Base-by-base conservation (phyloP, 2,888 invertebrate species). In the Tenthredo notha region DNA sequence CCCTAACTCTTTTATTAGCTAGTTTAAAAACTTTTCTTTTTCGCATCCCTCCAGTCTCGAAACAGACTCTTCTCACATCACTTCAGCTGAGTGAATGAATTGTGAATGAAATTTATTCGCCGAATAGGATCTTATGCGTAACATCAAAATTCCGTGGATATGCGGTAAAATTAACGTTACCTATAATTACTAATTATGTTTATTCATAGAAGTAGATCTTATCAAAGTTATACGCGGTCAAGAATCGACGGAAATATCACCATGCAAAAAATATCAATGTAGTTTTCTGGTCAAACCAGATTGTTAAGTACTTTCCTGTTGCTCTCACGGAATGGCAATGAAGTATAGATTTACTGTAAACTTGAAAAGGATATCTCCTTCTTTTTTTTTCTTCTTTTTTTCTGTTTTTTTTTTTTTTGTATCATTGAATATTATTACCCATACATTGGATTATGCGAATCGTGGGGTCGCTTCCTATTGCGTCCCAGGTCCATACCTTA, bases 401-500 rank as follows among this genome's bases (percentile, higher is more conserved):
- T 12, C 10, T 72, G 43, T 12, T 67, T 6, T 10, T 4, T 21
- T n/a, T 2, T n/a, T n/a, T 43, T 74, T 15, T 43, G 43, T n/a
- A 74, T 29, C 25, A 74, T 74, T 40, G 43, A 77, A 77, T 77
- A 40, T 40, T 33, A 54, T 77, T 25, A 61, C 25, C 15, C 61
- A 37, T 61, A 61, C 50, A 61, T 80, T 61, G 37, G 61, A 80
- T 80, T 61, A 80, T 80, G 80, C 80, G 80, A 80, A 80, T 80
- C 21, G 58, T 40, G 6, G n/a, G 80, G 80, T 80, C 80, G 80
- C 61, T 80, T 80, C 61, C 80, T 80, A 80, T 80, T 80, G 80
- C 80, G 37, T 40, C 33, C 61, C 61, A 2, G 77, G 25, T 40
- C 37, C 12, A 37, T n/a, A 21, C 15, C 37, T 40, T 29, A 18